These are phyloP conservation scores for Origma solitaria DNA, from an alignment of 2,113 vertebrate species.

Conservation along the genomic window DNA sequence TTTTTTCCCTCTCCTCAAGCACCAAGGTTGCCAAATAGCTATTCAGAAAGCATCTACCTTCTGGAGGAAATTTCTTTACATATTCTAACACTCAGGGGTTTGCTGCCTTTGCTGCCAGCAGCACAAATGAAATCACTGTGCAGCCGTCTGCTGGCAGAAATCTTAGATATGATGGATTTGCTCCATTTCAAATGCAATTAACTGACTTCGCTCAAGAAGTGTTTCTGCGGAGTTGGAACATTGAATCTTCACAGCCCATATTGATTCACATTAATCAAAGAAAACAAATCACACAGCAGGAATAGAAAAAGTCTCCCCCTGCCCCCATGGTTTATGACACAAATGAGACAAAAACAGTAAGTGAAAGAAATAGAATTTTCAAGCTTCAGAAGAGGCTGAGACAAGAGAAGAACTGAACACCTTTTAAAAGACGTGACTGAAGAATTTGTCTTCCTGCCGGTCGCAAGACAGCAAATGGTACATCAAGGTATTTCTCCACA, in stretches of 20 bases:
- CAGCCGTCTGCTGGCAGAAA: slow-evolving; percentile 24
- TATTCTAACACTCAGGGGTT: not conserved
- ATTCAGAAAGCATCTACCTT: slow-evolving; percentile 28
- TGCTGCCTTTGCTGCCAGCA: slow-evolving; percentile 15
- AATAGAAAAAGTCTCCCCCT: not conserved
- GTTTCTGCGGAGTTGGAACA: slow-evolving; percentile 2
- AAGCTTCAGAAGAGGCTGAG: not conserved
- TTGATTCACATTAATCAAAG: slow-evolving; percentile 26
- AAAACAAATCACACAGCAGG: slow-evolving; percentile 21
- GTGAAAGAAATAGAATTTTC: not conserved
- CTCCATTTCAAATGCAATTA: slow-evolving; percentile 53
- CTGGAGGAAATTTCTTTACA: slow-evolving; percentile 17
- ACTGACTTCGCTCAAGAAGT: slow-evolving; percentile 21
- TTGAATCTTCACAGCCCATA: not conserved
- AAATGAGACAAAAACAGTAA: not conserved
- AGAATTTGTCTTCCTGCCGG: not conserved
- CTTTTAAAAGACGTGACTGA: not conserved
- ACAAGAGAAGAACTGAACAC: not conserved
- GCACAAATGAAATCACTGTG: slow-evolving; percentile 33
- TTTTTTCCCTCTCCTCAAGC: not conserved
- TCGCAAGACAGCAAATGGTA: not conserved
- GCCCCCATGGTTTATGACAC: not conserved
- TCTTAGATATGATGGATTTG: slow-evolving; percentile 50
- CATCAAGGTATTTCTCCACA: not conserved
- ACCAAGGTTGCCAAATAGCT: not conserved